Conservation (phyloP, 2,797 vertebrate species). For the Halcyon chelicuti region DNA sequence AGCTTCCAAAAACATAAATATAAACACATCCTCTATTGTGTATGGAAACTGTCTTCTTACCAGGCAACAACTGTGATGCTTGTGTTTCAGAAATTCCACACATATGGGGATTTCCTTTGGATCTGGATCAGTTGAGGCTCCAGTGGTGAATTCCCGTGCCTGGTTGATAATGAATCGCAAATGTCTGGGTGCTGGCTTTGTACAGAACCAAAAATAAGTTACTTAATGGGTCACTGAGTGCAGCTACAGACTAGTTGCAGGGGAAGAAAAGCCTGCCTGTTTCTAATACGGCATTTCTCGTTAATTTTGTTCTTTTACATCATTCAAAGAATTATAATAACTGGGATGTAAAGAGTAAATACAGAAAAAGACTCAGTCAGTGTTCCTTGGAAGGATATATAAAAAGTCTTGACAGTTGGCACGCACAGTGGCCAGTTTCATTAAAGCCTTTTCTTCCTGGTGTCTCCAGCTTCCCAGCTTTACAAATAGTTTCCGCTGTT, state of each 20-base stretch:
- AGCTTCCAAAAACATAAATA: slow-evolving; percentile 25
- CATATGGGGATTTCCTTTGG: slow-evolving; percentile 66
- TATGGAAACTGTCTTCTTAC: slow-evolving; percentile 16
- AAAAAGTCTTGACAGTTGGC: slow-evolving; percentile 64
- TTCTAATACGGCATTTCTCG: background rate
- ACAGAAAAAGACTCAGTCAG: slow-evolving; percentile 45
- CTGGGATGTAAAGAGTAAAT: slow-evolving; percentile 45
- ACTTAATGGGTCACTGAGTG: slow-evolving; percentile 10
- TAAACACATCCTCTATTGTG: background rate
- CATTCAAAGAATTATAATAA: slow-evolving; percentile 18
- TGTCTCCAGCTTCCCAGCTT: slow-evolving; percentile 71
- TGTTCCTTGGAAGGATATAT: slow-evolving; percentile 46
- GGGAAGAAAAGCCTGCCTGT: background rate
- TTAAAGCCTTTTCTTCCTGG: slow-evolving; percentile 68
- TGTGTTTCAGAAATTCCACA: slow-evolving; percentile 39
- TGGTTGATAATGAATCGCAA: slow-evolving; percentile 46
- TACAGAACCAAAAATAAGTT: slow-evolving; percentile 35
- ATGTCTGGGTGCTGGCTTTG: slow-evolving; percentile 41
- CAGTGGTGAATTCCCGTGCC: slow-evolving; percentile 30
- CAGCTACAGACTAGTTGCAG: background rate
- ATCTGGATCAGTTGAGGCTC: slow-evolving; percentile 28
- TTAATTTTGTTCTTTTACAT: background rate
- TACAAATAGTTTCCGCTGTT: slow-evolving; percentile 72
- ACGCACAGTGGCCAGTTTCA: slow-evolving; percentile 52
- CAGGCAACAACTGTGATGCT: background rate